Evolutionary conservation across 1,140 invertebrate species (phyloP).

Genomic region (Popillia japonica): DNA sequence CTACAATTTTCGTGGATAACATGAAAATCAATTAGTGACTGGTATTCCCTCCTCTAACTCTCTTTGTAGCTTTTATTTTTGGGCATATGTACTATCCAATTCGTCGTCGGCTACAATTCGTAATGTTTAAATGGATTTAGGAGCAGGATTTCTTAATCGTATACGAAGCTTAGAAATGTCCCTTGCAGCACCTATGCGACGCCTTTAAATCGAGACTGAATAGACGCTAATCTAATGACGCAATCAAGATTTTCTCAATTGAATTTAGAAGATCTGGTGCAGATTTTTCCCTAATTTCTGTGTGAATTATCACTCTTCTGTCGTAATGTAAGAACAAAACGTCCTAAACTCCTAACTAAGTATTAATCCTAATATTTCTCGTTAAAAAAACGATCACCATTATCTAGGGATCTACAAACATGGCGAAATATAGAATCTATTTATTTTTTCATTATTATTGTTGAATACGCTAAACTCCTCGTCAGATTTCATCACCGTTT

Average conservation of each 20-base stretch:
- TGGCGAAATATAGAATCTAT: not conserved
- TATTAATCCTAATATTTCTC: not conserved
- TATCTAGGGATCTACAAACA: no score
- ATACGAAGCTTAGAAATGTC: not conserved
- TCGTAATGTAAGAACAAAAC: no score
- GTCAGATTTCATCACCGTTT: not conserved
- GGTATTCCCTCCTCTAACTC: no score
- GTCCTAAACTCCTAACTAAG: no score
- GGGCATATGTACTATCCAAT: not conserved
- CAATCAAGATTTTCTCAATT: not conserved
- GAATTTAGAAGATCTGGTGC: no score
- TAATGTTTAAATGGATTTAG: not conserved
- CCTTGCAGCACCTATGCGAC: no score
- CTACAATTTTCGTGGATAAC: not conserved
- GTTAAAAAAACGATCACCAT: no score
- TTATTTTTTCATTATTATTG: not conserved
- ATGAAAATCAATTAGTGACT: not conserved
- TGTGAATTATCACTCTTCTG: no score
- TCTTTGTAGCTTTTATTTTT: no score
- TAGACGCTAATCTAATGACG: not conserved
- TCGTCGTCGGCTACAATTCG: not conserved
- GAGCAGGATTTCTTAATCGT: not conserved
- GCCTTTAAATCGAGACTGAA: not conserved
- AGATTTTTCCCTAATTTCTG: no score
- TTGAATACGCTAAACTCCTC: not conserved